A percentile compares a stretch with the other conserved stretches of the same genome.
Conservation (phyloP, 2,888 invertebrate genomes). For the Oxyscelio sp. region DNA sequence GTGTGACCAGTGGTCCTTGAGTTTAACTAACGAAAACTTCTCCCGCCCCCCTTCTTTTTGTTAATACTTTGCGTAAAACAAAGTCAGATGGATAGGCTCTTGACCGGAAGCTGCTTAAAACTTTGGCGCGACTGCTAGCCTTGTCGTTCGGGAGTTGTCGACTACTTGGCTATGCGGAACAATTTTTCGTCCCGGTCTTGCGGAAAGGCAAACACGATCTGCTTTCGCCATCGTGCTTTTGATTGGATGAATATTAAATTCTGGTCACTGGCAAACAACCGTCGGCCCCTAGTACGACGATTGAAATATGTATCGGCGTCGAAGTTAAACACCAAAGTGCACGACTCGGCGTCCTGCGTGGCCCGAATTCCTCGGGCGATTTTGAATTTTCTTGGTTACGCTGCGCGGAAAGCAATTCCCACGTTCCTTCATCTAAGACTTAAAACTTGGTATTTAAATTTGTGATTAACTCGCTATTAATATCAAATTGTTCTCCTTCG, state of each 20-base stretch:
- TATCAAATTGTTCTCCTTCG: neutral
- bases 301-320: conserved; percentile 87
- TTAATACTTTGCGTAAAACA: conserved; percentile 49
- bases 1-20: conserved; percentile 20
- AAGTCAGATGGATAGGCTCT: conserved; percentile 57
- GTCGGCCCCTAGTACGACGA: conserved; percentile 77
- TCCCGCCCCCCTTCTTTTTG: too few species aligned
- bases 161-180: conserved; percentile 73
- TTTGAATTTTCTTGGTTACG: conserved; percentile 66
- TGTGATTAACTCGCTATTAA: conserved; percentile 45
- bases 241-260: conserved; percentile 88
- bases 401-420: conserved; percentile 41
- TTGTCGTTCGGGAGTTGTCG: conserved; percentile 57
- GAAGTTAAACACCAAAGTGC: conserved; percentile 86
- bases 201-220: conserved; percentile 79
- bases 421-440: conserved; percentile 18
- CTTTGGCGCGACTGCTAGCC: conserved; percentile 52
- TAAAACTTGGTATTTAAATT: conserved; percentile 33
- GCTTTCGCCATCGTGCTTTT: conserved; percentile 74
- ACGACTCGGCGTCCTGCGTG: conserved; percentile 79
- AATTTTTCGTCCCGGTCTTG: conserved; percentile 80
- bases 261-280: conserved; percentile 87
- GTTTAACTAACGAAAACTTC: conserved; percentile 50
- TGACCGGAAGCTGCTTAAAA: conserved; percentile 70
- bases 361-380: conserved; percentile 78